These are phyloP conservation scores for Taphrorychus bicolor DNA, from an alignment of 2,888 invertebrate species.

Conservation along the genomic window DNA sequence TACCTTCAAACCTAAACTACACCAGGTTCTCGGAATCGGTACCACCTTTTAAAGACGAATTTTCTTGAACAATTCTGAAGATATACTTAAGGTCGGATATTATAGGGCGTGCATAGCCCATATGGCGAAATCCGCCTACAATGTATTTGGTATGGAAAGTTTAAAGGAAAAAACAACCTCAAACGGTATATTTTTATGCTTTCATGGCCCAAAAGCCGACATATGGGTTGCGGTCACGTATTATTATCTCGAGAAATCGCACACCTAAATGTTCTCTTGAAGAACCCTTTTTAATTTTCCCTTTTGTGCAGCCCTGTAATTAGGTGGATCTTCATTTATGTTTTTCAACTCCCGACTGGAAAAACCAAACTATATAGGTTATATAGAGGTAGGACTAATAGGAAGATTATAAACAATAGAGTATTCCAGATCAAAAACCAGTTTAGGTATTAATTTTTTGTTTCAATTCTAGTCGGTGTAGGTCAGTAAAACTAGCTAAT, in stretches of 20 bases:
- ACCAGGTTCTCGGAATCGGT: neutral
- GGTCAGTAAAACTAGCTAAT: too few relatives aligned
- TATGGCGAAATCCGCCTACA: neutral
- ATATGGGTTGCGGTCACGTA: conserved; percentile 53
- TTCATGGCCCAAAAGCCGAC: conserved; percentile 50
- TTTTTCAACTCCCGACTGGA: too few relatives aligned
- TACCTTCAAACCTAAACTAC: neutral
- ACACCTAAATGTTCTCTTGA: conserved; percentile 11
- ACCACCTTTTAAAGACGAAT: neutral
- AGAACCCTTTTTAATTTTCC: conserved; percentile 2
- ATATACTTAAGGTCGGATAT: neutral
- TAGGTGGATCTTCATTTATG: neutral
- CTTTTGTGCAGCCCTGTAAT: conserved; percentile 1
- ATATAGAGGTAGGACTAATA: too few relatives aligned
- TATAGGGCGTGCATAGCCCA: neutral
- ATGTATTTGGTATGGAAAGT: neutral
- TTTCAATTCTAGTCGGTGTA: too few relatives aligned
- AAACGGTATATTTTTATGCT: conserved; percentile 50
- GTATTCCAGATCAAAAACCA: too few relatives aligned
- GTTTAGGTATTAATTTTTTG: too few relatives aligned
- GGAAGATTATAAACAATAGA: too few relatives aligned
- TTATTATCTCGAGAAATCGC: conserved; percentile 48
- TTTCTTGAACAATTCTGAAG: neutral
- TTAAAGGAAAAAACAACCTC: neutral
- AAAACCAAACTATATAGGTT: too few relatives aligned